Percentiles rank a stretch among this genome's conserved stretches.
Conservation (phyloP, 2,797 vertebrate species). For the Platalea minor region DNA sequence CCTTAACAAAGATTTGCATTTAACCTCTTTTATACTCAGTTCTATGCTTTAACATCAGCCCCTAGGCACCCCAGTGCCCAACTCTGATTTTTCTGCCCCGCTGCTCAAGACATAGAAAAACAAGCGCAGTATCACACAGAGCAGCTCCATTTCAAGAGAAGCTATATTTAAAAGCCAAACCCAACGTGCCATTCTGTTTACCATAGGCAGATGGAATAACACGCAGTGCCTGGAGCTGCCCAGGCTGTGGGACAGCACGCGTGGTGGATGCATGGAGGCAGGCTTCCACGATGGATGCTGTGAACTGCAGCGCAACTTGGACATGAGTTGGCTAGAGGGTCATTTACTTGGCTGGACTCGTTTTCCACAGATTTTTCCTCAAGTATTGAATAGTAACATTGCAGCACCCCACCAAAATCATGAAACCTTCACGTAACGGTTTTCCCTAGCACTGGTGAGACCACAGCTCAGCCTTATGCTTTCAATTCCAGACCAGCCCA, state of each 20-base stretch:
- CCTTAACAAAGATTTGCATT: too few species aligned
- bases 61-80: not conserved
- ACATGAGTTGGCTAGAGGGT: not conserved
- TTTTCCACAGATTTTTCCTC: not conserved
- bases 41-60: not conserved
- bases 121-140: not conserved
- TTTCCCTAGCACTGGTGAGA: not conserved
- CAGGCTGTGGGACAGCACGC: not conserved
- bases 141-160: not conserved
- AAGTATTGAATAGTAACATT: not conserved
- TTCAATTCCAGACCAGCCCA: not conserved
- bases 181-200: not conserved
- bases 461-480: not conserved
- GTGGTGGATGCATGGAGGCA: not conserved
- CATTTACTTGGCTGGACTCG: not conserved
- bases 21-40: not conserved
- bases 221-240: not conserved
- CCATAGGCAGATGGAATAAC: not conserved
- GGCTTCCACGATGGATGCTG: not conserved
- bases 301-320: not conserved
- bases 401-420: not conserved
- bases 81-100: not conserved
- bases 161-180: not conserved
- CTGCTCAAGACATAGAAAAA: not conserved
- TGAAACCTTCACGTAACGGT: not conserved